Evolutionary conservation across 2,888 invertebrate species (phyloP), one percentile per base, ranked within the genome.

Genomic region (Flexamia atlantica): DNA sequence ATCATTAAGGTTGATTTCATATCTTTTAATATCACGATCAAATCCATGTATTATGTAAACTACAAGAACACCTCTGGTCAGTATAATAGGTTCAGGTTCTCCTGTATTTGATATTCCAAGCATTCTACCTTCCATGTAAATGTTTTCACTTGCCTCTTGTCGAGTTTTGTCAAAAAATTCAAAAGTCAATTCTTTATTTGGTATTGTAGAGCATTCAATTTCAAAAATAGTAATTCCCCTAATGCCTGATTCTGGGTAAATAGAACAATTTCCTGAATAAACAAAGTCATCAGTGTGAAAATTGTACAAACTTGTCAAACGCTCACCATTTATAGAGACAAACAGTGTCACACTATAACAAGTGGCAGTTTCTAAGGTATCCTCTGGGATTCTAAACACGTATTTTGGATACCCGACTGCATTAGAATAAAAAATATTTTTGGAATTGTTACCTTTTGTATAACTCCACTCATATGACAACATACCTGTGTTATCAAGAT

Each of bases 41-140:
- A 14, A 28, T 1, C 64, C 30, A 64, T 17, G 28, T 0, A 14
- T 64, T 1, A 64, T 30, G 14, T 64, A 64, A 30, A 64, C 64
- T 14, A 64, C 64, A 23, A 64, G 28, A 30, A 57, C 17, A 64
- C 28, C 64, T 64, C 64, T 64, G 7, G 64, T 64, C 64, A 64
- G 30, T 25, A 64, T 25, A 28, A 17, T 14, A 1, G 0, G 20
- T 4, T 36, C 5, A 7, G 30, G 64, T 17, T 64, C 28, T 64
- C 64, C 64, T 10, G 4, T 3, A 30, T 64, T 10, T 14, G 64
- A 64, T 14, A n/a, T 28, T 64, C 64, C 64, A 20, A 64, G 64
- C 64, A 64, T 64, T 64, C 64, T 64, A 9, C 64, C 64, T 3
- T 17, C 30, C 64, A 28, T 64, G 14, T 64, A 64, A 64, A 28